Evolutionary conservation across 2,797 vertebrate species (phyloP).

Genomic region (Anabas testudineus): DNA sequence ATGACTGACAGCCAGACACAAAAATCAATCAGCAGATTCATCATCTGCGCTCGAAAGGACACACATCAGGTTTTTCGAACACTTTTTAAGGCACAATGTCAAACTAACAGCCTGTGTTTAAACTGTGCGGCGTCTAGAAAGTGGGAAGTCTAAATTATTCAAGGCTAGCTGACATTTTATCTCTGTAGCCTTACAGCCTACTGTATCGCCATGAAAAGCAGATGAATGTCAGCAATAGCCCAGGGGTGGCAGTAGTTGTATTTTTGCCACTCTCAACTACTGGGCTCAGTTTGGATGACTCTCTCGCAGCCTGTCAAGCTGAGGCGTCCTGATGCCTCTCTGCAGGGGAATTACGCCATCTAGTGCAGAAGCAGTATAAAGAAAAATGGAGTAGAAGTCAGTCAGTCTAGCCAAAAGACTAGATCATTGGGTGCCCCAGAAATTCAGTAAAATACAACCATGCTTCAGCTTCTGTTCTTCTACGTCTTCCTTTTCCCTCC

Average conservation of each 20-base stretch:
- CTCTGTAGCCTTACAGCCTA: constrained; percentile 52
- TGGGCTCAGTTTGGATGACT: constrained; percentile 70
- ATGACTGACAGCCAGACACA: constrained; percentile 32
- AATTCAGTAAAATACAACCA: neutral
- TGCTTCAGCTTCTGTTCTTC: neutral
- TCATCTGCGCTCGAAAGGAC: constrained; percentile 13
- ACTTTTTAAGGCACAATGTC: constrained; percentile 8
- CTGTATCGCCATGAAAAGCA: constrained; percentile 56
- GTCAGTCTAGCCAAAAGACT: neutral
- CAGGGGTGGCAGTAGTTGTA: constrained; percentile 52
- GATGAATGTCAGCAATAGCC: constrained; percentile 70
- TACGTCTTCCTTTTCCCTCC: neutral
- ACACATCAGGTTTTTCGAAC: neutral
- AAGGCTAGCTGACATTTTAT: constrained; percentile 56
- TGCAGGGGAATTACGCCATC: constrained; percentile 72
- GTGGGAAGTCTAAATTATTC: constrained; percentile 53
- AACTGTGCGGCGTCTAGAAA: constrained; percentile 12
- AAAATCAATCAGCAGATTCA: constrained; percentile 44
- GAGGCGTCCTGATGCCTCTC: neutral
- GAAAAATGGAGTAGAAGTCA: neutral
- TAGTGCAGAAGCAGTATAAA: constrained; percentile 57
- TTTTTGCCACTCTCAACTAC: constrained; percentile 57
- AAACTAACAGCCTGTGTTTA: constrained; percentile 8
- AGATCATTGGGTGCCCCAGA: neutral
- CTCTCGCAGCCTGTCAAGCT: constrained; percentile 65